These are phyloP conservation scores for Andrena bucephala DNA, from an alignment of 2,888 invertebrate species.

Conservation along the genomic window DNA sequence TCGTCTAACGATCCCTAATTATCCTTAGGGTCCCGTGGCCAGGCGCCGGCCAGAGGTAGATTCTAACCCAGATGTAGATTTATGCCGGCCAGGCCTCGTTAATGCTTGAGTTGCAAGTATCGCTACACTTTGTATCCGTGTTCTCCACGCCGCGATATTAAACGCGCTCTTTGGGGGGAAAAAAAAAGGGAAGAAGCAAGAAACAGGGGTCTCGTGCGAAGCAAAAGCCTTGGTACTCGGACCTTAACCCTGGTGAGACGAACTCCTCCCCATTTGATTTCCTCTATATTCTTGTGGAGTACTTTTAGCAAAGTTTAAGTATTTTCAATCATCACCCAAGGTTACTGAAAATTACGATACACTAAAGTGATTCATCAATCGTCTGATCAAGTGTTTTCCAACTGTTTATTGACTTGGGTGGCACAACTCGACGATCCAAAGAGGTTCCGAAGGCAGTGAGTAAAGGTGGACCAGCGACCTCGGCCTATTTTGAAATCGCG, in stretches of 20 bases:
- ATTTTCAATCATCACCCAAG: no score
- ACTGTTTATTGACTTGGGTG: no score
- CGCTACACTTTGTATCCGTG: conserved; percentile 22
- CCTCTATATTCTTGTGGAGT: no score
- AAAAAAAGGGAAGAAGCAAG: background rate
- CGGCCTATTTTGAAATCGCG: conserved; percentile 28
- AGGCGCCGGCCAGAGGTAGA: conserved; percentile 44
- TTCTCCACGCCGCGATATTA: conserved; percentile 24
- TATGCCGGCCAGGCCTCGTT: conserved; percentile 59
- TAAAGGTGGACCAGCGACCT: conserved; percentile 12
- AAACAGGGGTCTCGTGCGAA: background rate
- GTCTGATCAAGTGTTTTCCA: no score
- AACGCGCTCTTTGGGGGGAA: conserved; percentile 3
- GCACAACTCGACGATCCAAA: background rate
- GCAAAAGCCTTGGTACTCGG: conserved; percentile 1
- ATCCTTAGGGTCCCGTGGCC: conserved; percentile 50
- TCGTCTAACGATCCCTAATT: conserved; percentile 71
- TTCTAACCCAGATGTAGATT: conserved; percentile 59
- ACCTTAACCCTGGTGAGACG: conserved; percentile 7
- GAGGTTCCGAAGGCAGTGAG: background rate
- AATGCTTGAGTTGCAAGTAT: conserved; percentile 44
- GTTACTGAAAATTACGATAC: no score
- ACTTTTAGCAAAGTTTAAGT: no score
- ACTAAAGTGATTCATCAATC: no score
- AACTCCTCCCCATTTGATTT: no score